Base-by-base conservation (phyloP, 2,888 invertebrate species). In the Entomobrya proxima region DNA sequence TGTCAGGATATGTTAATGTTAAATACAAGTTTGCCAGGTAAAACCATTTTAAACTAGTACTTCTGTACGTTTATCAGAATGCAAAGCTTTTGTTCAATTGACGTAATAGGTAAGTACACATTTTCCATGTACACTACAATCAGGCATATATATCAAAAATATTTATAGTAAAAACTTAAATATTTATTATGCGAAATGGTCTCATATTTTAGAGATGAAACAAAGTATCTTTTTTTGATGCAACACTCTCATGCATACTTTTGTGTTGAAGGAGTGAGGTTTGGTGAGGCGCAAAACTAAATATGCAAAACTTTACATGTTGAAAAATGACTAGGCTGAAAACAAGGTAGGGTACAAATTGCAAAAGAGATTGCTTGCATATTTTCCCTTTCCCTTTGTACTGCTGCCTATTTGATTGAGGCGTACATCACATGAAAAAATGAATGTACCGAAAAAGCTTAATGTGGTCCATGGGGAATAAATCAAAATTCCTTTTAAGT, bases 401-500 rank as follows among this genome's bases (percentile, higher is more conserved):
- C 1, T 52, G 21, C 11, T 2, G 27, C 30, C n/a, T n/a, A n/a
- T 58, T 58, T 13, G 15, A 58, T 13, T 58, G 58, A 27, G 30
- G 58, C 30, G 27, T 58, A 58, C 4, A 13, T 5, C 32, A 67
- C 11, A n/a, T 40, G 21, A 2, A 37, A 11, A 47, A 11, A 11
- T 37, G 40, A 67, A 18, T 11, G 21, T 37, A 35, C 40, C 21
- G 37, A 67, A 27, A n/a, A 58, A 76, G 55, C 55, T 35, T 76
- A 58, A 58, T 76, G 24, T 37, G 50, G 40, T 78, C 44, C 78
- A 64, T 15, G n/a, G 64, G 64, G 64, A 77, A 78, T 78, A 78
- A 78, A 78, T 78, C 78, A 78, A 78, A 64, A 64, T 64, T 78
- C 64, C 78, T 64, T 78, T 64, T 78, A 37, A 37, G 78, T 64